phyloP scores from a whole-genome alignment of 2,797 vertebrate genomes.

The Poeciliopsis presidionis region DNA sequence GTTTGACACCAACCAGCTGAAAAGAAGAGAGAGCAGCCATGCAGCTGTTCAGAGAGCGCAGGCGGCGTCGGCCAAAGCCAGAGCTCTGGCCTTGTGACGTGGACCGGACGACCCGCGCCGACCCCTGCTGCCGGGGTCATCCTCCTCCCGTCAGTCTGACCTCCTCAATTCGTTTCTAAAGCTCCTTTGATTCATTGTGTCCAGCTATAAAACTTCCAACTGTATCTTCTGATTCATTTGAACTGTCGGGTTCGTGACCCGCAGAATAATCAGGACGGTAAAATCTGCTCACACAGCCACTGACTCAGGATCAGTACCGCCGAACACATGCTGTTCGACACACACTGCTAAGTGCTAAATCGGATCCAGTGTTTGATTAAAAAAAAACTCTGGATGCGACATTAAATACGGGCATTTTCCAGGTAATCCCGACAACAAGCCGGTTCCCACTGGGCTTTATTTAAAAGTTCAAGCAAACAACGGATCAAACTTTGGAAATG shows the following conservation, averaged over 20 bases:
- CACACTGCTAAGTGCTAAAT: conserved; percentile 61
- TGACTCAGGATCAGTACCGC: conserved; percentile 59
- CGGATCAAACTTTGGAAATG: neutral
- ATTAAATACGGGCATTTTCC: conserved; percentile 9
- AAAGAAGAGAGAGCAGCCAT: conserved; percentile 83
- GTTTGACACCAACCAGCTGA: conserved; percentile 90
- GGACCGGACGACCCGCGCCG: conserved; percentile 39
- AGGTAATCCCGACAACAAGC: conserved; percentile 21
- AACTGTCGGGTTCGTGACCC: neutral
- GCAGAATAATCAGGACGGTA: neutral
- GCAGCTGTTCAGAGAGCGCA: conserved; percentile 85
- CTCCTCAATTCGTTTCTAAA: neutral
- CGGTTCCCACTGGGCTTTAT: conserved; percentile 2
- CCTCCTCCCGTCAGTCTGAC: conserved; percentile 20
- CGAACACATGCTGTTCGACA: conserved; percentile 31
- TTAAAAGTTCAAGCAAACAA: neutral
- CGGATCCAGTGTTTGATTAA: conserved; percentile 39
- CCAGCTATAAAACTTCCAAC: neutral
- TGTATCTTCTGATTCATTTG: neutral
- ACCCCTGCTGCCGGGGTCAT: conserved; percentile 4
- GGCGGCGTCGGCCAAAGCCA: conserved; percentile 85
- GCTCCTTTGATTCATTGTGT: neutral
- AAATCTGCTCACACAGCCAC: conserved; percentile 23
- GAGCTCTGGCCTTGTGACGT: conserved; percentile 83
- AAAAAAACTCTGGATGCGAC: conserved; percentile 28